These are phyloP conservation scores for Dicycla oo DNA, from an alignment of 2,888 invertebrate genomes.

Conservation along the genomic window DNA sequence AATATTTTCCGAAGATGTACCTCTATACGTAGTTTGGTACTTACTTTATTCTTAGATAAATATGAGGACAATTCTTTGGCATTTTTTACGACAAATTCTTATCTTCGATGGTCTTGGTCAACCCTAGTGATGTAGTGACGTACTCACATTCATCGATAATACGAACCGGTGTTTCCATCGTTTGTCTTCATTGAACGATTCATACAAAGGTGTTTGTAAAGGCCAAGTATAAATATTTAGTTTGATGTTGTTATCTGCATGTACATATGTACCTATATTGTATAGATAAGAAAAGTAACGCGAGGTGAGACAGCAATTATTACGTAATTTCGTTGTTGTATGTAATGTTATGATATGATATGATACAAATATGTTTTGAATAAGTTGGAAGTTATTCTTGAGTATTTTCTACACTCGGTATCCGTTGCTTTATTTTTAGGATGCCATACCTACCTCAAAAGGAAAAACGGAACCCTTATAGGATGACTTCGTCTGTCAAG, in stretches of 20 bases:
- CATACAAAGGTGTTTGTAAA: slow-evolving; percentile 56
- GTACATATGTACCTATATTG: slow-evolving; percentile 41
- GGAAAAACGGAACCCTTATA: too few relatives aligned
- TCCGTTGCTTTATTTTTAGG: slow-evolving; percentile 11
- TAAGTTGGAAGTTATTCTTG: slow-evolving; percentile 13
- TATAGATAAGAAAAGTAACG: slow-evolving; percentile 55
- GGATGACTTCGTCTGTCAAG: too few relatives aligned
- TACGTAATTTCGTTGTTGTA: slow-evolving; percentile 58
- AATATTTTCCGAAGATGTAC: neutral
- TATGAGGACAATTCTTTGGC: neutral
- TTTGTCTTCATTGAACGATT: slow-evolving; percentile 42
- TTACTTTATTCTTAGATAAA: neutral
- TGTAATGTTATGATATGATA: slow-evolving; percentile 45
- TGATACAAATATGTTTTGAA: slow-evolving; percentile 31
- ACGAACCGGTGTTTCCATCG: slow-evolving; percentile 34
- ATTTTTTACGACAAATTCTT: neutral
- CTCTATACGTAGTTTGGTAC: neutral
- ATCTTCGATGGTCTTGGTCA: slow-evolving; percentile 7
- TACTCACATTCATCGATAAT: slow-evolving; percentile 44
- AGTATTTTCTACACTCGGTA: neutral
- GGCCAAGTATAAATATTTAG: slow-evolving; percentile 59
- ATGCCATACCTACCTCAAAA: too few relatives aligned
- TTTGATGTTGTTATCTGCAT: slow-evolving; percentile 54
- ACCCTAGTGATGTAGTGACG: slow-evolving; percentile 38
- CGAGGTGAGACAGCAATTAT: slow-evolving; percentile 56